phyloP scores from a whole-genome alignment of 2,113 vertebrate species.

The Brienomyrus brachyistius region DNA sequence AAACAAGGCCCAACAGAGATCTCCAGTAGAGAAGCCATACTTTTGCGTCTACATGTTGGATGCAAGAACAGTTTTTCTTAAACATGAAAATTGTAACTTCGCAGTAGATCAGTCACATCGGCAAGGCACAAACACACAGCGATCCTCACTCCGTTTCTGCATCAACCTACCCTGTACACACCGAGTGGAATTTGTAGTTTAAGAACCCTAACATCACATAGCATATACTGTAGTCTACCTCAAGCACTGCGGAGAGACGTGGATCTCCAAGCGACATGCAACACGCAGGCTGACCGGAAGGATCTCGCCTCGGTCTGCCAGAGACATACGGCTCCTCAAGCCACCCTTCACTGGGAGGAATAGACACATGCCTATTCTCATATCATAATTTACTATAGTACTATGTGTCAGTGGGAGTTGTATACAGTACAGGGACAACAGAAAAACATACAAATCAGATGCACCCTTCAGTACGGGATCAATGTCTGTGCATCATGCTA shows the following conservation, averaged over 20 bases:
- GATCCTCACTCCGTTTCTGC: not conserved
- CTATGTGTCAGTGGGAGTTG: not conserved
- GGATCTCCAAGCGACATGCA: not conserved
- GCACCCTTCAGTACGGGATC: not conserved
- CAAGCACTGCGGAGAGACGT: not conserved
- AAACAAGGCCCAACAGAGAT: not conserved
- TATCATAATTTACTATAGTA: not conserved
- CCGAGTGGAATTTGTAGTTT: not conserved
- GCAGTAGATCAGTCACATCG: not conserved
- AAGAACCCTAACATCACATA: not conserved
- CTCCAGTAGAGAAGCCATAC: not conserved
- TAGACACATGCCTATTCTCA: not conserved
- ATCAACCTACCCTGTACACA: not conserved
- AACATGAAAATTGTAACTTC: not conserved
- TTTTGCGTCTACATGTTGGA: not conserved
- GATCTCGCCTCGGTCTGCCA: not conserved
- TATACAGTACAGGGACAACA: not conserved
- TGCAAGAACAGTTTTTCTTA: not conserved
- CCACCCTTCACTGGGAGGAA: not conserved
- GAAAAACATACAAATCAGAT: not conserved
- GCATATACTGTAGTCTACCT: not conserved
- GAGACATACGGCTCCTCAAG: not conserved
- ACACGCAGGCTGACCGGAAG: not conserved
- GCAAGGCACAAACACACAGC: not conserved
- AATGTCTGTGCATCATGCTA: not conserved